Conservation (phyloP, 1,140 invertebrate species). For the Drosophila pruinosa region DNA sequence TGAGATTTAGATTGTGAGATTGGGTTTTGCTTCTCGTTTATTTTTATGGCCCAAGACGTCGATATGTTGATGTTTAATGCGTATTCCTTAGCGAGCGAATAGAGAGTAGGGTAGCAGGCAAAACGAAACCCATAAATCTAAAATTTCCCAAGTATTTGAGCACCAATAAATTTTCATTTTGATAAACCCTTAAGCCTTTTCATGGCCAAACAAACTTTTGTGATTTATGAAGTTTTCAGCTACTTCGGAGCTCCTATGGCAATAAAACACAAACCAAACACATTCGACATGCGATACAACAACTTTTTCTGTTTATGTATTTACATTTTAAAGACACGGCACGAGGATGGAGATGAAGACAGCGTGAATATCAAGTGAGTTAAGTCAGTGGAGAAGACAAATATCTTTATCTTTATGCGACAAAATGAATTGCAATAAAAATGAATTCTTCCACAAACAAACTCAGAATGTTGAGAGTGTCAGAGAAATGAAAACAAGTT, state of each 20-base stretch:
- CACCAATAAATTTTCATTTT: slow-evolving; percentile 80
- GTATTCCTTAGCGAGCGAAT: not conserved
- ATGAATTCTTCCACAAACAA: slow-evolving; percentile 26
- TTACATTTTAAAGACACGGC: slow-evolving; percentile 61
- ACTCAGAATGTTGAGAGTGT: not conserved
- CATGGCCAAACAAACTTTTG: slow-evolving; percentile 78
- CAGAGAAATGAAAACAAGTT: slow-evolving; percentile 38
- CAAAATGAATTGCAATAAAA: slow-evolving; percentile 19
- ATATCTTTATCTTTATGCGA: slow-evolving; percentile 33
- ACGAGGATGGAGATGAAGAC: slow-evolving; percentile 3
- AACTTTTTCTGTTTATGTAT: slow-evolving; percentile 54
- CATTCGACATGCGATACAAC: slow-evolving; percentile 59
- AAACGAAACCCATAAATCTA: slow-evolving; percentile 62
- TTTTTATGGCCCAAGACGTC: slow-evolving; percentile 10
- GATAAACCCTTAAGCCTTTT: slow-evolving; percentile 79
- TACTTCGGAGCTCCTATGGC: slow-evolving; percentile 60
- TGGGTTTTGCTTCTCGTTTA: slow-evolving; percentile 3
- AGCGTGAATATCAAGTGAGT: too few relatives aligned
- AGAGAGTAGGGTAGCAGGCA: not conserved
- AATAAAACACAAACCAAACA: slow-evolving; percentile 60
- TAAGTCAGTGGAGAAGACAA: not conserved
- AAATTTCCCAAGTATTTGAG: slow-evolving; percentile 64
- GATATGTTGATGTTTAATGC: slow-evolving; percentile 5
- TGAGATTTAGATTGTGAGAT: slow-evolving; percentile 5
- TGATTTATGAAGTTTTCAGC: slow-evolving; percentile 77